Percentiles rank a stretch among this genome's conserved stretches.
phyloP scores from a whole-genome alignment of 2,888 invertebrate species.

The Eustalomyia histrio region DNA sequence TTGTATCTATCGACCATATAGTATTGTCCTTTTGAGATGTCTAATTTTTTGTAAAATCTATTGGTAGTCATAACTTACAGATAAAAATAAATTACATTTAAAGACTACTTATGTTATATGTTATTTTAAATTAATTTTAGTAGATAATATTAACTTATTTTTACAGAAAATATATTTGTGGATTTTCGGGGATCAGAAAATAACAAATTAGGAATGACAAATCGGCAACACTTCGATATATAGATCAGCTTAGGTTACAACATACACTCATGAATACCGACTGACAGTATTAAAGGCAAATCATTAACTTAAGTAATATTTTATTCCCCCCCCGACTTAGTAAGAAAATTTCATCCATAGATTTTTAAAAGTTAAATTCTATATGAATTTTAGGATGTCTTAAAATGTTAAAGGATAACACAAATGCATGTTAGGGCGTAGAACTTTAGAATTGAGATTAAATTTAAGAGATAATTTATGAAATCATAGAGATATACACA shows the following conservation, averaged over 20 bases:
- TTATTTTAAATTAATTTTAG: too few relatives aligned
- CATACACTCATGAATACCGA: background rate
- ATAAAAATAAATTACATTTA: too few relatives aligned
- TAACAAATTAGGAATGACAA: too few relatives aligned
- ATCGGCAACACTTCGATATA: background rate
- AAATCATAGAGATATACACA: conserved; percentile 11
- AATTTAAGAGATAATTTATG: background rate
- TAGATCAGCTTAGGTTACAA: conserved; percentile 2
- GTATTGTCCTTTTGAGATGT: too few relatives aligned
- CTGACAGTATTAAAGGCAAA: conserved; percentile 8
- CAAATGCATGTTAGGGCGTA: conserved; percentile 1
- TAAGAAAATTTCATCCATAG: conserved; percentile 43
- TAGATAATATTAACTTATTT: too few relatives aligned
- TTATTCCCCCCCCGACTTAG: conserved; percentile 42
- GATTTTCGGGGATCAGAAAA: too few relatives aligned
- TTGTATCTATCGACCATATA: too few relatives aligned
- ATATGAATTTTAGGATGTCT: background rate
- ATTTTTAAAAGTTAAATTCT: conserved; percentile 21
- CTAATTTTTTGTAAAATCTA: too few relatives aligned
- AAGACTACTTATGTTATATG: too few relatives aligned
- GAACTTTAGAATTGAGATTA: conserved; percentile 15
- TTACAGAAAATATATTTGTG: too few relatives aligned
- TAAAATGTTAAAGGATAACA: background rate
- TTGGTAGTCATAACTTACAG: too few relatives aligned
- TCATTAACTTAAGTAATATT: conserved; percentile 19